Evolutionary conservation across 2,797 vertebrate genomes (phyloP), one percentile per base, ranked within the genome.

Genomic region (Mallotus villosus): DNA sequence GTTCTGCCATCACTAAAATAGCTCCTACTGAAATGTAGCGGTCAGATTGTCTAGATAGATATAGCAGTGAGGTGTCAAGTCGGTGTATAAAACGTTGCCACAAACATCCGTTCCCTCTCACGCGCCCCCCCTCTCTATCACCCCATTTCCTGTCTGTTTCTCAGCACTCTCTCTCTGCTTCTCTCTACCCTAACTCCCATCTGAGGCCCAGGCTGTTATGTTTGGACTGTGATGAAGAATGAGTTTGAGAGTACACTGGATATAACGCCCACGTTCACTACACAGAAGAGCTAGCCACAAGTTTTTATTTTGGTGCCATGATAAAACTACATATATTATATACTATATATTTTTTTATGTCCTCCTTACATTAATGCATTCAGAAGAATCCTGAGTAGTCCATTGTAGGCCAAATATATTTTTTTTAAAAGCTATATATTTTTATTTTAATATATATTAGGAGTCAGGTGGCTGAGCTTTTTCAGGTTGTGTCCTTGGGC

Each of bases 71-170:
- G 63, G 74, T 71, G 77, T 82, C 76, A 70, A 72, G 19, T 70
- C 34, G 22, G n/a, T 32, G 53, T 71, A 82, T 73, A 77, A 79
- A 83, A 77, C 81, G 68, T 60, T 32, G 63, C 79, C 24, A 62
- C 66, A 71, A 78, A 72, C 67, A 73, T 53, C 25, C 0, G 16
- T 9, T 24, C 49, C 67, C 25, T 32, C 46, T 8, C 53, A n/a
- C 3, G 61, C 8, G 61, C 78, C 63, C 62, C 16, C 11, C 11
- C 46, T 77, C 70, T 68, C 4, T 58, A 46, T 46, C 32, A 64
- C 68, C 78, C 83, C 79, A 87, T 86, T 93, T 93, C 92, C 92
- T 93, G 92, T 80, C 83, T 84, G 83, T 85, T 89, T 90, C 84
- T 90, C 77, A 69, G 65, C 66, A 89, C 72, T 57, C 61, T 65